Evolutionary conservation across 92 coral and sea anemone genomes (phyloP), one percentile per base, ranked within the genome.

Genomic region (Isaurus tuberculatus): DNA sequence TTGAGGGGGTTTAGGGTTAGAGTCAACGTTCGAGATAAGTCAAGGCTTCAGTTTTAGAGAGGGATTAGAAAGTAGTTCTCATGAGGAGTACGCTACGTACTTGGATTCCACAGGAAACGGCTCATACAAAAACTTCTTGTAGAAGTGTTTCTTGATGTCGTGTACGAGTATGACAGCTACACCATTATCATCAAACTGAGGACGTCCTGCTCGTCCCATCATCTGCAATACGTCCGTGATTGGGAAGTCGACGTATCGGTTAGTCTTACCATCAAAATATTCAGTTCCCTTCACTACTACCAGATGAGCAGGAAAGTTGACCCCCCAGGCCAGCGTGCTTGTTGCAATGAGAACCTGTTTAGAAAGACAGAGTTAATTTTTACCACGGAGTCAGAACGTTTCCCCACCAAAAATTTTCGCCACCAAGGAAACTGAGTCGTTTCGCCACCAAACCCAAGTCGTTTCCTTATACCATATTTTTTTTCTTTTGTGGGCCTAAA

Each of bases 201-300:
- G 99, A 46, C 99, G 88, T 13, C 99, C 99, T 30, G 99, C 99
- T 37, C 99, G 92, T 5, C 99, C 99, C 99, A 97, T 97, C 99
- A 97, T 97, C 89, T 97, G 99, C 43, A 97, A 87, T 68, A 97
- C 99, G 80, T 97, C 99, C 13, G 99, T 97, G 89, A 97, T 91
- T 16, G 99, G 99, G 73, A 97, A 97, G 73, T 97, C 99, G 49
- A 97, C 99, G 53, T 97, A 97, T 29, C 99, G 94, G 34, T 86
- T 72, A 0, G 89, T 90, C 90, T 96, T 96, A 70, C 99, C 99
- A 72, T 96, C 99, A 84, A 90, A 96, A 69, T 96, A 96, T 66
- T 96, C 99, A 0, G 99, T 96, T 1, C 99, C 99, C 72, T 96
- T 96, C 58, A 96, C 95, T 5, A 96, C 96, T 5, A 96, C 99